Base-by-base conservation (phyloP, 2,113 vertebrate genomes). In the Hydropotes inermis region DNA sequence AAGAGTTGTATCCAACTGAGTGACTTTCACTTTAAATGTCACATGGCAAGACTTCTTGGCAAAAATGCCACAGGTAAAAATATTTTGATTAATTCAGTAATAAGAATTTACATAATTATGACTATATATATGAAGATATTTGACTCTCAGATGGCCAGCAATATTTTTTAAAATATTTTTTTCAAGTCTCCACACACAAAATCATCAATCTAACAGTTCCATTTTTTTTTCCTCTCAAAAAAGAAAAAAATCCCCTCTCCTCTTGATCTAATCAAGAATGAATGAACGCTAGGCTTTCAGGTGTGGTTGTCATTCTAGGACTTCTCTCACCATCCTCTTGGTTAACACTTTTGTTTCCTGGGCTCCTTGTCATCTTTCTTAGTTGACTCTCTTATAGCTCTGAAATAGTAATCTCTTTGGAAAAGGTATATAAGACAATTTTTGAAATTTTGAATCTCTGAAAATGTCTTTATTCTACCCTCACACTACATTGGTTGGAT, bases 21-120 rank as follows among this genome's bases (percentile, higher is more conserved):
- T 74, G 36, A 39, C 67, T 74, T 39, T 39, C 21, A 11, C 36
- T 74, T 88, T 84, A 83, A 91, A 57, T 58, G 76, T 96, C 94
- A 79, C 8, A 45, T 21, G 43, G 50, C 55, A 84, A 43, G 23
- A 61, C 36, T 94, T 88, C 52, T 52, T 45, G 70, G 70, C 57
- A 88, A 96, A 91, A 96, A 91, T 50, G 43, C 64, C 86, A 74
- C 30, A 52, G 70, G 81, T 64, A 90, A 93, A 85, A 60, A 79
- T 61, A 19, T 87, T 60, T 91, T 93, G n/a, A 93, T 67, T 86
- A 95, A 93, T 85, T 89, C 43, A 52, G 43, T 87, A 89, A 43
- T 79, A 39, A 86, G 36, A 81, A 86, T 58, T 95, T 93, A 87
- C 3, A 39, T 54, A 93, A 70, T 81, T 70, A 87, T 61, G 52